phyloP scores from a whole-genome alignment of 2,888 invertebrate species.

The Ormyrus rosae region DNA sequence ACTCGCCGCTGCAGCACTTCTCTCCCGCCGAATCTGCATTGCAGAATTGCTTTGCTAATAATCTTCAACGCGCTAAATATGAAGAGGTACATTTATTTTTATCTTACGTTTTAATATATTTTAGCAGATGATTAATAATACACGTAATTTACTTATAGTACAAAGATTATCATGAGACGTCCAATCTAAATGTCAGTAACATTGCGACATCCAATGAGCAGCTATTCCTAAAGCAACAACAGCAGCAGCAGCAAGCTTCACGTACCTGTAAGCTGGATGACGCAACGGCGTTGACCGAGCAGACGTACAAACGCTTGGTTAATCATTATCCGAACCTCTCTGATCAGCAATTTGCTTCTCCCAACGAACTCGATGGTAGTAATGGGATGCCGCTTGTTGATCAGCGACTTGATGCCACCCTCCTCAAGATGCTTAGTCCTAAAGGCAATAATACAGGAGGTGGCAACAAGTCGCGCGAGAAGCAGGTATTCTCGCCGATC shows the following conservation, averaged over 20 bases:
- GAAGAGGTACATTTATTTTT: slow-evolving; percentile 61
- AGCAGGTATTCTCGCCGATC: slow-evolving; percentile 66
- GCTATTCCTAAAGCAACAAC: slow-evolving; percentile 60
- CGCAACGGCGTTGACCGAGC: slow-evolving; percentile 62
- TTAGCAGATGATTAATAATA: background rate
- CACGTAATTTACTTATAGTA: slow-evolving; percentile 51
- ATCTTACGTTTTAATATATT: background rate
- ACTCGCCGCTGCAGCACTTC: slow-evolving; percentile 71
- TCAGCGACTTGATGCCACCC: slow-evolving; percentile 67
- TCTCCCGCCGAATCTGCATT: slow-evolving; percentile 69
- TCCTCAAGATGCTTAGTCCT: slow-evolving; percentile 67
- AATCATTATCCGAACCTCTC: slow-evolving; percentile 63
- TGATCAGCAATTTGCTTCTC: slow-evolving; percentile 51
- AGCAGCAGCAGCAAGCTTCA: slow-evolving; percentile 58
- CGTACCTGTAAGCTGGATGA: slow-evolving; percentile 67
- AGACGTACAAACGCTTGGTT: slow-evolving; percentile 66
- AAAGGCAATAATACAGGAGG: slow-evolving; percentile 55
- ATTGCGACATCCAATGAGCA: slow-evolving; percentile 65
- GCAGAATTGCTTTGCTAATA: slow-evolving; percentile 67
- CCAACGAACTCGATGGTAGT: slow-evolving; percentile 33
- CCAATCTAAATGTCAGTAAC: slow-evolving; percentile 62
- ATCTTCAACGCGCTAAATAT: slow-evolving; percentile 65
- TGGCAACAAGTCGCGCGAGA: slow-evolving; percentile 55
- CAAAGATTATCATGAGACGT: slow-evolving; percentile 67
- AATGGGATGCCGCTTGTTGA: slow-evolving; percentile 31